A percentile compares a stretch with the other conserved stretches of the same genome.
Evolutionary conservation across 1,140 invertebrate genomes (phyloP).

Genomic region (Spodoptera litura): DNA sequence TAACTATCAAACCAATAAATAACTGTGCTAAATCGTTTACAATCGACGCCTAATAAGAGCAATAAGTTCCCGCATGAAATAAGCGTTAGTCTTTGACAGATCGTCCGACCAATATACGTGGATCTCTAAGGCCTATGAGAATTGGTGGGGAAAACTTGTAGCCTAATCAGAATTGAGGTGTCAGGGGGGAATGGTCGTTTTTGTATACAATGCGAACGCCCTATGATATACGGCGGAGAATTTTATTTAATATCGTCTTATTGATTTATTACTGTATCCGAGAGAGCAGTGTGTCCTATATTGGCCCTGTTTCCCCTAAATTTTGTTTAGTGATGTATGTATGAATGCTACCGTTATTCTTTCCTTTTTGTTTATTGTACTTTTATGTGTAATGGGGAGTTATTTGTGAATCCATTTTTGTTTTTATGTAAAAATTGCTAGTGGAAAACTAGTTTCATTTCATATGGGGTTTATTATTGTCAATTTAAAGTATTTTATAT

Average conservation of each 20-base stretch:
- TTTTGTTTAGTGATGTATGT: slow-evolving; percentile 67
- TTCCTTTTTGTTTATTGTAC: slow-evolving; percentile 51
- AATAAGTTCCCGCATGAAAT: slow-evolving; percentile 69
- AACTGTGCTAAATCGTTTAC: slow-evolving; percentile 55
- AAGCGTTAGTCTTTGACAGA: slow-evolving; percentile 69
- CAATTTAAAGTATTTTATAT: too few relatives aligned
- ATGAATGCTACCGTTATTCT: slow-evolving; percentile 54
- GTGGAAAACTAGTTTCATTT: too few relatives aligned
- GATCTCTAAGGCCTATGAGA: slow-evolving; percentile 42
- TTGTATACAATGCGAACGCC: slow-evolving; percentile 63
- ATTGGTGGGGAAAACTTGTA: slow-evolving; percentile 14
- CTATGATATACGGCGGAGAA: slow-evolving; percentile 70
- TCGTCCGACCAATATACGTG: slow-evolving; percentile 46
- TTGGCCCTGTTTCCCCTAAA: slow-evolving; percentile 66
- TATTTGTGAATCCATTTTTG: not conserved
- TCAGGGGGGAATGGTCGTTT: slow-evolving; percentile 59
- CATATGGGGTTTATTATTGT: too few relatives aligned
- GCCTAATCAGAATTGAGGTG: slow-evolving; percentile 35
- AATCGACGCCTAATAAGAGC: slow-evolving; percentile 62
- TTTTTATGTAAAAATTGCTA: too few relatives aligned
- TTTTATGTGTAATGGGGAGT: slow-evolving; percentile 24
- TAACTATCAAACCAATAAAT: slow-evolving; percentile 42
- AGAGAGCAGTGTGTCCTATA: slow-evolving; percentile 62
- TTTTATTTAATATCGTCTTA: slow-evolving; percentile 75
- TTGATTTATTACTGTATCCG: slow-evolving; percentile 70